Conservation (phyloP, 2,797 vertebrate genomes). For the Dipus sagitta region DNA sequence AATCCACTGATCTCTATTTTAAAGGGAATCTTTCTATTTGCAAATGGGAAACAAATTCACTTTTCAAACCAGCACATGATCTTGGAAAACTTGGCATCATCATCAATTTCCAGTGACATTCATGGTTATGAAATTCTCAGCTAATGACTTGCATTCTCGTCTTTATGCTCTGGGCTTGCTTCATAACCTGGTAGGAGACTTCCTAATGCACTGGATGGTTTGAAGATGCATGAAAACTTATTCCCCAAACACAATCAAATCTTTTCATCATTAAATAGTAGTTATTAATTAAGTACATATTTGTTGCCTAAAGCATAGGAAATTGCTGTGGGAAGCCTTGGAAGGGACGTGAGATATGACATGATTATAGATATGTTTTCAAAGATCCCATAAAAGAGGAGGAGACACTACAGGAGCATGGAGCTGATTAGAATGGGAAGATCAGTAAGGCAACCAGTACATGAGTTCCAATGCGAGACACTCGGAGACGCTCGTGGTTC, state of each 20-base stretch:
- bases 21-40: conserved; percentile 57
- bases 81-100: neutral
- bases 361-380: neutral
- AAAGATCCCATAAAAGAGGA: neutral
- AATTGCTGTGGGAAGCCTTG: neutral
- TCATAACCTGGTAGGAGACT: neutral
- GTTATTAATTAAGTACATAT: conserved; percentile 36
- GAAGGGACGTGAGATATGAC: neutral
- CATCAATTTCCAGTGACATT: conserved; percentile 18
- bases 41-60: conserved; percentile 21
- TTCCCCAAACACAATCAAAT: conserved; percentile 27
- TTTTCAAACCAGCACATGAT: conserved; percentile 56
- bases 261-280: conserved; percentile 7
- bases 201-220: neutral
- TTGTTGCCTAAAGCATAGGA: neutral
- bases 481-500: neutral
- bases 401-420: neutral
- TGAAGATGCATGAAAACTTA: neutral
- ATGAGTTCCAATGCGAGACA: neutral
- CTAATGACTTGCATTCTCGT: neutral
- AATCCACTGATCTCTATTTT: conserved; percentile 29
- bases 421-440: neutral
- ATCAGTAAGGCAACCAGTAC: neutral
- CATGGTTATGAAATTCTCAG: conserved; percentile 13
- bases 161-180: conserved; percentile 18